Evolutionary conservation across 2,113 vertebrate genomes (phyloP).

Genomic region (Mola mola): DNA sequence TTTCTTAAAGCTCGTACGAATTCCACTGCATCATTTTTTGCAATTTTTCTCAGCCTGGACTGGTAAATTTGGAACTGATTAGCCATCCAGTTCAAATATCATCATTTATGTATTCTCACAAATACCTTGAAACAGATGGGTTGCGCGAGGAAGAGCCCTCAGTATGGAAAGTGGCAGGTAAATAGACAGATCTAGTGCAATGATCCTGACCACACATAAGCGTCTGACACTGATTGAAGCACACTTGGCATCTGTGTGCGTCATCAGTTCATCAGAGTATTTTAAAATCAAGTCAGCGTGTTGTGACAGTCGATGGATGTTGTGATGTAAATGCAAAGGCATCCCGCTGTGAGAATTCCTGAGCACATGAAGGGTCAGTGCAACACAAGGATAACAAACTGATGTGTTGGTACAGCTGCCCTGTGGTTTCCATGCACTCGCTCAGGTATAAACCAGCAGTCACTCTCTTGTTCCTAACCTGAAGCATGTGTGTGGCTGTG

Average conservation of each 20-base stretch:
- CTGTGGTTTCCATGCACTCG: constrained; percentile 36
- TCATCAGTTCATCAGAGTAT: constrained; percentile 7
- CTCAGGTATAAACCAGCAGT: constrained; percentile 59
- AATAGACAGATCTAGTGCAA: constrained; percentile 1
- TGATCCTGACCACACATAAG: constrained; percentile 3
- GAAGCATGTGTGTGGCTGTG: constrained; percentile 62
- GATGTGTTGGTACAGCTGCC: constrained; percentile 63
- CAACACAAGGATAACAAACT: constrained; percentile 35
- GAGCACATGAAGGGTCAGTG: constrained; percentile 14
- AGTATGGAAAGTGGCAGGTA: not conserved
- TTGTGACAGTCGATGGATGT: constrained; percentile 38
- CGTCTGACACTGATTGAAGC: constrained; percentile 7
- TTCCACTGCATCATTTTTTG: too few relatives aligned
- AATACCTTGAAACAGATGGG: constrained; percentile 38
- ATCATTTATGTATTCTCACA: too few relatives aligned
- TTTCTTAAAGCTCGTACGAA: too few relatives aligned
- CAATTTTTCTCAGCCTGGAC: too few relatives aligned
- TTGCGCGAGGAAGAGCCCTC: not conserved
- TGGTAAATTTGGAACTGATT: too few relatives aligned
- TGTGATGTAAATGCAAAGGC: constrained; percentile 36
- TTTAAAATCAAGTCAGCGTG: constrained; percentile 5
- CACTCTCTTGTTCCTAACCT: constrained; percentile 60
- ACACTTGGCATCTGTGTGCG: not conserved
- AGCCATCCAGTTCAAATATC: too few relatives aligned
- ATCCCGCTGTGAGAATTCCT: constrained; percentile 26